Evolutionary conservation across 2,797 vertebrate genomes (phyloP), one percentile per base, ranked within the genome.

Genomic region (Emys orbicularis): DNA sequence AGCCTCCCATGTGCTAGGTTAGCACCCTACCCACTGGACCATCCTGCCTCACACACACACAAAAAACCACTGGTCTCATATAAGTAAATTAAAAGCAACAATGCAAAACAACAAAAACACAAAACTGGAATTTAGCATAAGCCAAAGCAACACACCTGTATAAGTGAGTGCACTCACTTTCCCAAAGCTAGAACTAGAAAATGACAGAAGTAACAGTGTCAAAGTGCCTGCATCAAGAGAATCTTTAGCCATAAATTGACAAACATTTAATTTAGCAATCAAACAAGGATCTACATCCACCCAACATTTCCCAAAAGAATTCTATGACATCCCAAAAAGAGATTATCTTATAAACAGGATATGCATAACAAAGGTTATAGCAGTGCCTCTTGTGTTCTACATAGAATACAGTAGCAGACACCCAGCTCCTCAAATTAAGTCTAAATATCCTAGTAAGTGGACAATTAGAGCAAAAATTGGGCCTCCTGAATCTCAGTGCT

Each of bases 271-370:
- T 59, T 86, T 95, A 12, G 10, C 81, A 84, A 95, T 87, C 79
- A 87, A 92, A 90, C 31, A 88, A 87, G 41, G 93, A 92, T 0
- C 87, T 21, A 74, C 53, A 94, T 44, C 10, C 0, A 0, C 79
- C 90, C 68, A 83, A 16, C 53, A 59, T 8, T 79, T 84, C 89
- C 61, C 72, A 84, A 12, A 87, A 91, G 44, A 81, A 9, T 2
- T 18, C 2, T 49, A 31, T 1, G 11, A 87, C 2, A 86, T 4
- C 23, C n/a, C 84, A 84, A 93, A 79, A 1, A 76, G 34, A 90
- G 92, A 41, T 5, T 7, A 6, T 29, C 79, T 82, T 74, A 93
- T 89, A 84, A 94, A 90, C 72, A 92, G 80, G 84, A 92, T 59
- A 79, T 0, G 2, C 3, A 94, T 52, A 77, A 44, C 15, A 74